phyloP scores from a whole-genome alignment of 2,797 vertebrate species.

The Scleropages formosus region DNA sequence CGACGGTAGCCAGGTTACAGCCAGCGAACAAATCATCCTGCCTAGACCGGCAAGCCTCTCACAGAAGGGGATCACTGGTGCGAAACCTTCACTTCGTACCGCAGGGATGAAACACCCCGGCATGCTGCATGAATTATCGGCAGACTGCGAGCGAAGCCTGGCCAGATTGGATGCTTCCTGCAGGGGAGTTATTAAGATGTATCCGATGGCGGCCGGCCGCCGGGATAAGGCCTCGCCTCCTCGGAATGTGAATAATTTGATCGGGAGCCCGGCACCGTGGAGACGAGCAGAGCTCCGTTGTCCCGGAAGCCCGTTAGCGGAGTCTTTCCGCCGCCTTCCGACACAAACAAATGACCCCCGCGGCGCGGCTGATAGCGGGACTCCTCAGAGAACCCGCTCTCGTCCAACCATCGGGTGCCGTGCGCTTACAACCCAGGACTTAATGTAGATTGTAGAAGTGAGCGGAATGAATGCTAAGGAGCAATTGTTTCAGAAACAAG shows the following conservation, averaged over 20 bases:
- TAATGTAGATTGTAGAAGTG: background rate
- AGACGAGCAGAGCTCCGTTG: constrained; percentile 47
- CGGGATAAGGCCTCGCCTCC: constrained; percentile 62
- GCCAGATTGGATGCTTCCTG: constrained; percentile 48
- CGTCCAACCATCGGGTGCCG: constrained; percentile 12
- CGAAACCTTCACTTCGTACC: background rate
- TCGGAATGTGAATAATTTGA: constrained; percentile 70
- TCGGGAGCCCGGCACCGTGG: constrained; percentile 56
- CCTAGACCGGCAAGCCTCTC: constrained; percentile 18
- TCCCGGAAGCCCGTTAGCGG: constrained; percentile 65
- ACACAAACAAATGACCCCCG: constrained; percentile 68
- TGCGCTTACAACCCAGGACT: background rate
- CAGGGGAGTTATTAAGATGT: constrained; percentile 65
- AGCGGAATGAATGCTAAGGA: constrained; percentile 1
- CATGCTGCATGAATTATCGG: constrained; percentile 6
- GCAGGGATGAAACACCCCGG: background rate
- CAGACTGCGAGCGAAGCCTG: background rate
- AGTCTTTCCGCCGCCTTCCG: constrained; percentile 53
- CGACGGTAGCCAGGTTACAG: constrained; percentile 46
- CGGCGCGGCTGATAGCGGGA: constrained; percentile 54
- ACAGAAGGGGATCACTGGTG: constrained; percentile 14
- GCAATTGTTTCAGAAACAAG: constrained; percentile 9
- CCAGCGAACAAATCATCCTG: constrained; percentile 47
- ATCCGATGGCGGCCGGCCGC: constrained; percentile 52
- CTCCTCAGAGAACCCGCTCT: constrained; percentile 19